Conservation (phyloP, 2,797 vertebrate species). For the Rhabdomys pumilio region DNA sequence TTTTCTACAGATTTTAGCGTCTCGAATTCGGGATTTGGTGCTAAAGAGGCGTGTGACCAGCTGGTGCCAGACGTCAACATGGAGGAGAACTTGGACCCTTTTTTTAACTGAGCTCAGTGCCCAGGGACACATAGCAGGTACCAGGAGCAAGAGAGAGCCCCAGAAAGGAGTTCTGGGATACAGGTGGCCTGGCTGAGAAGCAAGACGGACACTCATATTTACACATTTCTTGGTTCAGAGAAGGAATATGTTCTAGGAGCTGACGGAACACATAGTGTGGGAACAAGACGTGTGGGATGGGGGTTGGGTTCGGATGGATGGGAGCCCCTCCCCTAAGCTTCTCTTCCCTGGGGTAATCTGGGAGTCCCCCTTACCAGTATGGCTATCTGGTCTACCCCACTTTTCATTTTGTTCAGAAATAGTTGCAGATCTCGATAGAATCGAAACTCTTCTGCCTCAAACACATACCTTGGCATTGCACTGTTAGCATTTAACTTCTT, state of each 20-base stretch:
- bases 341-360: slow-evolving; percentile 89
- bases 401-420: slow-evolving; percentile 89
- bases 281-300: slow-evolving; percentile 72
- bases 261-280: slow-evolving; percentile 91
- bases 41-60: slow-evolving; percentile 97
- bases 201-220: slow-evolving; percentile 84
- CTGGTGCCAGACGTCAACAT: slow-evolving; percentile 98
- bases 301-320: slow-evolving; percentile 84
- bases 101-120: slow-evolving; percentile 96
- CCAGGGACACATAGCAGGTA: slow-evolving; percentile 90
- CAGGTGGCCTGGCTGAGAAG: slow-evolving; percentile 88
- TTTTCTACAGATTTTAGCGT: slow-evolving; percentile 94
- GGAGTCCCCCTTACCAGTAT: slow-evolving; percentile 89
- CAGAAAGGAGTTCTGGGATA: slow-evolving; percentile 91
- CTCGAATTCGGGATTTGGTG: slow-evolving; percentile 91
- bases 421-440: slow-evolving; percentile 87
- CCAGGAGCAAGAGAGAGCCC: slow-evolving; percentile 91
- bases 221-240: slow-evolving; percentile 86
- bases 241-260: slow-evolving; percentile 89
- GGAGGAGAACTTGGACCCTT: slow-evolving; percentile 98
- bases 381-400: slow-evolving; percentile 90
- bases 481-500: slow-evolving; percentile 93
- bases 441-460: slow-evolving; percentile 90
- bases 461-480: slow-evolving; percentile 92
- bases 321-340: slow-evolving; percentile 87